Percentiles rank a stretch among this genome's conserved stretches.
These are phyloP conservation scores for Eupithecia vulgata DNA, from an alignment of 2,888 invertebrate species.

Conservation along the genomic window DNA sequence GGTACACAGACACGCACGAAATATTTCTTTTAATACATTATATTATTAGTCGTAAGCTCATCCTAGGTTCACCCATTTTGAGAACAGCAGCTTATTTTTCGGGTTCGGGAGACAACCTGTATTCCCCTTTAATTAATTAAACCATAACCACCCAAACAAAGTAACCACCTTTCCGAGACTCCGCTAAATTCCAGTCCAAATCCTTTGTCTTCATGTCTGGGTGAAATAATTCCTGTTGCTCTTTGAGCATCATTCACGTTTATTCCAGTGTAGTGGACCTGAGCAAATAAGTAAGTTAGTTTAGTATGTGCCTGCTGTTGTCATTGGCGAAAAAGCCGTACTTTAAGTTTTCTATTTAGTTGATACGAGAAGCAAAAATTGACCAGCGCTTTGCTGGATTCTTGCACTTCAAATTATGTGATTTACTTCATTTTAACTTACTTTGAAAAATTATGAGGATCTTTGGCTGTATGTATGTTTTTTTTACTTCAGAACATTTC, in stretches of 20 bases:
- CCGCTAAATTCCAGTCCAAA: slow-evolving; percentile 74
- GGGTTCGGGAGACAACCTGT: not conserved
- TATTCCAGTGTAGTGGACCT: slow-evolving; percentile 58
- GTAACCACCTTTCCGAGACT: slow-evolving; percentile 54
- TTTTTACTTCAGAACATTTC: too few species aligned
- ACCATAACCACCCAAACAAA: slow-evolving; percentile 15
- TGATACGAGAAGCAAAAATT: too few species aligned
- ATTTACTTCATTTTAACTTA: too few species aligned
- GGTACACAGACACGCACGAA: not conserved
- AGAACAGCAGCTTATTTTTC: not conserved
- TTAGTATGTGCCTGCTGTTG: not conserved
- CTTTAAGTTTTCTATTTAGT: not conserved
- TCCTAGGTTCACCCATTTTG: not conserved
- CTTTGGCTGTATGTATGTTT: too few species aligned
- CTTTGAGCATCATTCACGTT: slow-evolving; percentile 52
- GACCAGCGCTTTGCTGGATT: too few species aligned
- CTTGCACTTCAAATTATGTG: too few species aligned
- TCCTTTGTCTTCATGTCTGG: slow-evolving; percentile 20
- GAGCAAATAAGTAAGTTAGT: not conserved
- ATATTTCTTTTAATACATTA: too few species aligned
- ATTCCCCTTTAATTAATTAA: not conserved
- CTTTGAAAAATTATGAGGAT: too few species aligned
- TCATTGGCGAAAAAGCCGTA: not conserved
- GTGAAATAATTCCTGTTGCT: slow-evolving; percentile 50
- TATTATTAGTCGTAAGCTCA: not conserved